Conservation (phyloP, 37 sponge, comb jelly and placozoan species). For the Tethya wilhelma region DNA sequence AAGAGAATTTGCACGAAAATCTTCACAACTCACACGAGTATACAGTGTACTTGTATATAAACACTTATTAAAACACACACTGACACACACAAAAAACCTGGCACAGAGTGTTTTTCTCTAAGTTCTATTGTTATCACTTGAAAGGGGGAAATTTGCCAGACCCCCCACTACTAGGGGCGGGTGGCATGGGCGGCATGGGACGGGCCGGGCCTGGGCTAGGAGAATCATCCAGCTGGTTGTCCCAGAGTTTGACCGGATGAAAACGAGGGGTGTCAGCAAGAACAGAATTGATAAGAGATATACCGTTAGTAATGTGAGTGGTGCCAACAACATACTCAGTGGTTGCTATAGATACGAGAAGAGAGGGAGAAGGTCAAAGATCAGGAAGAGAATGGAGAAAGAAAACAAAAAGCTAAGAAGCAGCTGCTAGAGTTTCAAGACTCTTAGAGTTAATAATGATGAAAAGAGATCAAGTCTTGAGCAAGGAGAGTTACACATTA, state of each 20-base stretch:
- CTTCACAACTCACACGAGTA: too few species aligned
- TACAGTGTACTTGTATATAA: not conserved
- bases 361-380: not conserved
- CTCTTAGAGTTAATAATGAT: not conserved
- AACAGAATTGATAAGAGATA: constrained; percentile 67
- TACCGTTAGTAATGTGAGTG: constrained; percentile 81
- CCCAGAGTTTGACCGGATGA: constrained; percentile 36
- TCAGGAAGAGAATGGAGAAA: not conserved
- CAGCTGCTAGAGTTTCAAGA: not conserved
- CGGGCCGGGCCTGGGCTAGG: not conserved
- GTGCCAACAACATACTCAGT: constrained; percentile 84
- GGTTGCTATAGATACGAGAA: constrained; percentile 5
- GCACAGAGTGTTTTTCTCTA: not conserved
- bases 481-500: not conserved
- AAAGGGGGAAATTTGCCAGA: not conserved
- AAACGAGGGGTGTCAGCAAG: constrained; percentile 50
- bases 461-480: not conserved
- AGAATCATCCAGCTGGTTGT: constrained; percentile 40
- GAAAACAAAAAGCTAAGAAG: not conserved
- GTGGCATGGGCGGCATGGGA: not conserved
- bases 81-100: not conserved
- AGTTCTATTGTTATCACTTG: not conserved
- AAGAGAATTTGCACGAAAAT: too few species aligned
- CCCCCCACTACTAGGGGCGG: not conserved
- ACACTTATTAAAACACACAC: not conserved